A percentile compares a stretch with the other conserved stretches of the same genome.
Evolutionary conservation across 2,888 invertebrate species (phyloP).

Genomic region (Metopia argyrocephala): DNA sequence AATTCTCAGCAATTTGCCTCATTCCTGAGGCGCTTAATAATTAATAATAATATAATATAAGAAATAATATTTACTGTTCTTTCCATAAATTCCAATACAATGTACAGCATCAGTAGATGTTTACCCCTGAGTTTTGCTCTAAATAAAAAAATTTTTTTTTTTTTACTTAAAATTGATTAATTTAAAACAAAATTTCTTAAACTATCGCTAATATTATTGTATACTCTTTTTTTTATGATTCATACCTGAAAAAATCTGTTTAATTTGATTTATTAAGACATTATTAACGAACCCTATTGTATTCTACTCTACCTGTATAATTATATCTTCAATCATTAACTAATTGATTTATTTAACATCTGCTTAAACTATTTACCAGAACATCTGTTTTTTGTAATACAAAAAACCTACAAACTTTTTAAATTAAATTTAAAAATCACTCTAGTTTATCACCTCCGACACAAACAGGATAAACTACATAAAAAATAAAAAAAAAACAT

Average conservation of each 20-base stretch:
- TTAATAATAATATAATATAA: no score
- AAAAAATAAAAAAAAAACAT: conserved; percentile 23
- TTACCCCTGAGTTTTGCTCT: no score
- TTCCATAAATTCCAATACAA: no score
- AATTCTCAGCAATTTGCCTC: no score
- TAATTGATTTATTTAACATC: conserved; percentile 61
- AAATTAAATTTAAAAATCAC: conserved; percentile 33
- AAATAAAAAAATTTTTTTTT: no score
- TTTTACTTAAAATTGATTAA: no score
- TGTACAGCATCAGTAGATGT: no score
- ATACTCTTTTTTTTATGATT: background rate
- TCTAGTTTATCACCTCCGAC: conserved; percentile 46
- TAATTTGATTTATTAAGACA: background rate
- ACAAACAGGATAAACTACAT: background rate
- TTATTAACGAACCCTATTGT: background rate
- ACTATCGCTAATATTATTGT: no score
- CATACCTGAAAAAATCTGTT: background rate
- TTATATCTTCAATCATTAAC: conserved; percentile 39
- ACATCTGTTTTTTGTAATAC: background rate
- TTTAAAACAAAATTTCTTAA: no score
- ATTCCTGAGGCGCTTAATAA: no score
- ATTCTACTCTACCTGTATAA: conserved; percentile 1
- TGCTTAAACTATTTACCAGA: conserved; percentile 2
- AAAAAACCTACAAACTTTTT: no score
- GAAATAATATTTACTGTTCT: no score